A percentile compares a stretch with the other conserved stretches of the same genome.
These are phyloP conservation scores for Neotoma lepida DNA, from an alignment of 2,113 vertebrate genomes.

Conservation along the genomic window DNA sequence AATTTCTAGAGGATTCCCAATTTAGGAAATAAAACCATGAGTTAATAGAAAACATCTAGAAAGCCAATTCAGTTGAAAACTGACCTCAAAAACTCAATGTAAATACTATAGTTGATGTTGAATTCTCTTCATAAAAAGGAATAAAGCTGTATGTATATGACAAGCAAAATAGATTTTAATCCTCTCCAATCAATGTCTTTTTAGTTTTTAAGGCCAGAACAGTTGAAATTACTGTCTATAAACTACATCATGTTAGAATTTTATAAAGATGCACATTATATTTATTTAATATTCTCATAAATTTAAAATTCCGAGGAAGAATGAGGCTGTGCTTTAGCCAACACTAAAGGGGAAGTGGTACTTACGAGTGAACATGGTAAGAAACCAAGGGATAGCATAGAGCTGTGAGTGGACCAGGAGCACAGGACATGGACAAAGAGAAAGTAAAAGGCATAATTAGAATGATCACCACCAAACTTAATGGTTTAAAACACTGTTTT, in stretches of 20 bases:
- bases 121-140: conserved; percentile 32
- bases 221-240: conserved; percentile 26
- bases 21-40: conserved; percentile 3
- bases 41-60: conserved; percentile 31
- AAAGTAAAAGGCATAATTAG: conserved; percentile 56
- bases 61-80: conserved; percentile 32
- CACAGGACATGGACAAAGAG: background rate
- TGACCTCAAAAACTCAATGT: background rate
- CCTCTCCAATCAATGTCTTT: background rate
- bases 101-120: background rate
- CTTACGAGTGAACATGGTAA: conserved; percentile 99
- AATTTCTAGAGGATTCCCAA: background rate
- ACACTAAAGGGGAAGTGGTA: conserved; percentile 71
- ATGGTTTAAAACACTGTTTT: background rate
- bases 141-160: background rate
- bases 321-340: background rate
- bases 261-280: background rate
- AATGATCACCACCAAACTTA: conserved; percentile 28
- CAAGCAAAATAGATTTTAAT: background rate
- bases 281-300: background rate
- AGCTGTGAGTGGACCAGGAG: conserved; percentile 86
- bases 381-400: conserved; percentile 99
- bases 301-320: background rate
- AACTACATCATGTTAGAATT: conserved; percentile 8
- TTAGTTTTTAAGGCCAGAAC: conserved; percentile 40